phyloP scores from a whole-genome alignment of 2,888 invertebrate species.

The Deilephila porcellus region DNA sequence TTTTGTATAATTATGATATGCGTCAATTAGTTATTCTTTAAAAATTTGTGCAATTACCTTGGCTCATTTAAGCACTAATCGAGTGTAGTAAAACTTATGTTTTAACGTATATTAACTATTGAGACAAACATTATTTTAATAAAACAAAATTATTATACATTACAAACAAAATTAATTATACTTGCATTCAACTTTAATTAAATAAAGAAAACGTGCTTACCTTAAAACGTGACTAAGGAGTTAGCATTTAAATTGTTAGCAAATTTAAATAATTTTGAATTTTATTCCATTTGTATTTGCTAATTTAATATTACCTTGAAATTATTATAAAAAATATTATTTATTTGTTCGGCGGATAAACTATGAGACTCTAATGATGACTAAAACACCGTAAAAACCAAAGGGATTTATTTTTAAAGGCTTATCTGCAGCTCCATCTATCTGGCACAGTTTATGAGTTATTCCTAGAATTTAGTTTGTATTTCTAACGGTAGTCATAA shows the following conservation, averaged over 20 bases:
- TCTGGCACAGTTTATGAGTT: too few species aligned
- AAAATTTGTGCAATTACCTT: too few species aligned
- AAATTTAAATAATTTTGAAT: constrained; percentile 25
- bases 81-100: too few species aligned
- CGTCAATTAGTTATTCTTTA: too few species aligned
- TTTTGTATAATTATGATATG: too few species aligned
- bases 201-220: constrained; percentile 21
- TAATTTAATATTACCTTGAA: background rate
- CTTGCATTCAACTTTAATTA: background rate
- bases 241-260: constrained; percentile 20
- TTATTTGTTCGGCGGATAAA: background rate
- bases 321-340: background rate
- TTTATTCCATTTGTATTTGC: background rate
- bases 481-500: too few species aligned
- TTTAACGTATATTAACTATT: background rate
- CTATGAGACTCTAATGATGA: background rate
- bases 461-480: too few species aligned
- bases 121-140: constrained; percentile 6
- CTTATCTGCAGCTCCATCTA: background rate
- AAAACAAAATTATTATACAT: constrained; percentile 11
- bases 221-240: constrained; percentile 20
- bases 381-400: background rate
- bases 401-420: background rate
- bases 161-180: constrained; percentile 9
- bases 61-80: background rate